A percentile compares a stretch with the other conserved stretches of the same genome.
Evolutionary conservation across 2,888 invertebrate species (phyloP).

Genomic region (Helleia helle): DNA sequence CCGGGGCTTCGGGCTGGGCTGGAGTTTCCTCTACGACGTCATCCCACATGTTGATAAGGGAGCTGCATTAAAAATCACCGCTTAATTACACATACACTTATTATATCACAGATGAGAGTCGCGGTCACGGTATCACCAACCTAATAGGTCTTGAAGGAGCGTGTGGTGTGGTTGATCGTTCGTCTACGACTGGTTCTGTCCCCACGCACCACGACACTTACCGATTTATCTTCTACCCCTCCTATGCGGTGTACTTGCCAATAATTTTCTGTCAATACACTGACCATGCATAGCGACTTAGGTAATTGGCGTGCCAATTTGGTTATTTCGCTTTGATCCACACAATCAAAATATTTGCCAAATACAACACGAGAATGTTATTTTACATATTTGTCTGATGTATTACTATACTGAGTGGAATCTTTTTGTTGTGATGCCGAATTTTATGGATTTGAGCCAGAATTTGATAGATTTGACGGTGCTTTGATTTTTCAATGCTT

Average conservation of each 20-base stretch:
- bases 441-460: slow-evolving; percentile 5
- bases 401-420: background rate
- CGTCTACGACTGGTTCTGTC: slow-evolving; percentile 54
- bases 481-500: slow-evolving; percentile 1
- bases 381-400: background rate
- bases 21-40: slow-evolving; percentile 69
- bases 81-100: slow-evolving; percentile 16
- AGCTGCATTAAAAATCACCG: slow-evolving; percentile 49
- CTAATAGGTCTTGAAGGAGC: slow-evolving; percentile 49
- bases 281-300: slow-evolving; percentile 54
- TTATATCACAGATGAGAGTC: slow-evolving; percentile 3
- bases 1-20: slow-evolving; percentile 32
- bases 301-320: slow-evolving; percentile 54
- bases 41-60: slow-evolving; percentile 67
- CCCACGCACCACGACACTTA: slow-evolving; percentile 50
- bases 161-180: slow-evolving; percentile 64
- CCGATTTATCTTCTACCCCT: slow-evolving; percentile 68
- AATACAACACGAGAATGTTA: background rate
- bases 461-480: slow-evolving; percentile 1
- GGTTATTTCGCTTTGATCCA: slow-evolving; percentile 24
- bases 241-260: slow-evolving; percentile 59
- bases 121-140: slow-evolving; percentile 27
- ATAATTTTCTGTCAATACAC: slow-evolving; percentile 67
- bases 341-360: background rate
- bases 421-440: slow-evolving; percentile 1